phyloP scores from a whole-genome alignment of 2,888 invertebrate genomes.

The Limnephilus auricula region DNA sequence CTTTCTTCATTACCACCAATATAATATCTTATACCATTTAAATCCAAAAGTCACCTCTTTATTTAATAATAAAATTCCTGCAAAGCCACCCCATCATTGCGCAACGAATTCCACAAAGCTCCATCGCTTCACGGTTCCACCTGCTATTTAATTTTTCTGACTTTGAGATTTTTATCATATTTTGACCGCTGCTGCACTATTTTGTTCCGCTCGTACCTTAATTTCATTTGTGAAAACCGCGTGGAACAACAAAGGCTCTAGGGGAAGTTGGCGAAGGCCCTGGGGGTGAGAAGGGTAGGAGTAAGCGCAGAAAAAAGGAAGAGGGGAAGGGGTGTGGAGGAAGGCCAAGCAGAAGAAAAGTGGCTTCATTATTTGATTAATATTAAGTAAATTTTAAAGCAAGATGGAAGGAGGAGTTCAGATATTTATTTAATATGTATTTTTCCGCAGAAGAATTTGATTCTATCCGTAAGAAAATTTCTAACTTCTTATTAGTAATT shows the following conservation, averaged over 20 bases:
- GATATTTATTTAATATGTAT: too few species aligned
- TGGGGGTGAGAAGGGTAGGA: not conserved
- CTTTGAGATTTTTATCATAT: not conserved
- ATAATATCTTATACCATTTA: too few species aligned
- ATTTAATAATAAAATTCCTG: not conserved
- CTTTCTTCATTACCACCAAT: too few species aligned
- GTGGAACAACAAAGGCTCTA: slow-evolving; percentile 53
- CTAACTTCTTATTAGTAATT: too few species aligned
- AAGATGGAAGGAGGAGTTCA: not conserved
- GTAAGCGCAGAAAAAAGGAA: not conserved
- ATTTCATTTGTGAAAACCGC: slow-evolving; percentile 59
- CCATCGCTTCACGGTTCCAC: not conserved
- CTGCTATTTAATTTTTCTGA: not conserved
- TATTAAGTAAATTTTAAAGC: not conserved
- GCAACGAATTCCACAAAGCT: not conserved
- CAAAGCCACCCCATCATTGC: not conserved
- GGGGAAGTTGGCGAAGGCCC: not conserved
- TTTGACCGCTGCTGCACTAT: slow-evolving; percentile 21
- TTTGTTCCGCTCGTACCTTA: slow-evolving; percentile 52
- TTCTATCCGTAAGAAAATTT: too few species aligned
- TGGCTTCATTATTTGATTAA: not conserved
- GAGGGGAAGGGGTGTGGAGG: not conserved
- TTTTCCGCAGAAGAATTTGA: too few species aligned
- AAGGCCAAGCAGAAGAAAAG: not conserved
- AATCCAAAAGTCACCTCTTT: not conserved